These are phyloP conservation scores for Gobiocypris rarus DNA, from an alignment of 2,113 vertebrate genomes.

Conservation along the genomic window DNA sequence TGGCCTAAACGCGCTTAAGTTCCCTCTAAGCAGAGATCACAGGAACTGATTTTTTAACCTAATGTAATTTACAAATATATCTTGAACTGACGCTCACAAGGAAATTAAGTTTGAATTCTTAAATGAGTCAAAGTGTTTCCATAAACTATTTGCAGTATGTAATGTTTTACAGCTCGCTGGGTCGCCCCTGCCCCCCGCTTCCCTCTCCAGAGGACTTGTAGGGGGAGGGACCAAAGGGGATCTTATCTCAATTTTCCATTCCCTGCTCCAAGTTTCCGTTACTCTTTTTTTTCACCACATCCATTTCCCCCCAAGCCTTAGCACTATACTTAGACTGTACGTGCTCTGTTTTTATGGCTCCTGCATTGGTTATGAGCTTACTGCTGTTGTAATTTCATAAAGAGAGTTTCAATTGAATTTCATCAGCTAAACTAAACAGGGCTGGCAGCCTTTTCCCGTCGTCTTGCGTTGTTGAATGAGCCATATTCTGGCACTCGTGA, in stretches of 20 bases:
- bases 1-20: background rate
- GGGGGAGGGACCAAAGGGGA: slow-evolving; percentile 33
- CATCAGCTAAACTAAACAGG: slow-evolving; percentile 8
- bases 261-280: slow-evolving; percentile 59
- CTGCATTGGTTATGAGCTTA: slow-evolving; percentile 25
- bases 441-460: background rate
- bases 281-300: background rate
- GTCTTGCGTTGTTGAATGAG: background rate
- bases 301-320: background rate
- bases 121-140: background rate
- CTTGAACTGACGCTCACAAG: background rate
- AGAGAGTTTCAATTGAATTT: background rate
- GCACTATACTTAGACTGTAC: background rate
- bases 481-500: background rate
- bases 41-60: background rate
- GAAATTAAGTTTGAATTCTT: background rate
- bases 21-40: background rate
- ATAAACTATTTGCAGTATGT: background rate
- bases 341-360: background rate
- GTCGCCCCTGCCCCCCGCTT: background rate
- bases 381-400: background rate
- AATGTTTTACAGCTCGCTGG: slow-evolving; percentile 13
- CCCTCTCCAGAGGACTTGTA: background rate
- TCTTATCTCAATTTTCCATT: slow-evolving; percentile 59
- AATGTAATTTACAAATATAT: background rate